Conservation (phyloP, 2,888 invertebrate genomes). For the Pseudeuparius sepicola region DNA sequence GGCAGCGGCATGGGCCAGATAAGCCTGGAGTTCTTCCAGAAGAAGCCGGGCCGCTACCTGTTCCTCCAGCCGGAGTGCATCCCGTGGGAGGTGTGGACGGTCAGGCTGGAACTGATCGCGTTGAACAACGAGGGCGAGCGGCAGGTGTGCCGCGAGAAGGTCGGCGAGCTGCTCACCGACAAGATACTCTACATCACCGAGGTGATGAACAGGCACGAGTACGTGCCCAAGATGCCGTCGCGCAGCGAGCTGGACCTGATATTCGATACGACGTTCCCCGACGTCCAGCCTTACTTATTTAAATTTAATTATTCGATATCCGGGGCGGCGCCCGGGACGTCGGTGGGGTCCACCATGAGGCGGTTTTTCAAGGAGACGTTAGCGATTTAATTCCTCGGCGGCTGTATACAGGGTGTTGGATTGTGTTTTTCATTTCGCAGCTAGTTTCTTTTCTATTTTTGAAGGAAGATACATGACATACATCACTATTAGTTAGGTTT, state of each 20-base stretch:
- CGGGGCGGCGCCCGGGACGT: conserved; percentile 60
- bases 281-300: conserved; percentile 95
- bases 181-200: conserved; percentile 92
- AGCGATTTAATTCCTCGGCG: conserved; percentile 49
- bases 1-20: conserved; percentile 71
- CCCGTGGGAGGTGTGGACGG: conserved; percentile 98
- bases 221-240: conserved; percentile 91
- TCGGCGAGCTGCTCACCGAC: conserved; percentile 80
- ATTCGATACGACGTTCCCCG: conserved; percentile 86
- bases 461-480: too few relatives aligned
- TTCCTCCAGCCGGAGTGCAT: conserved; percentile 78
- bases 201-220: conserved; percentile 91
- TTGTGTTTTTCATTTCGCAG: too few relatives aligned
- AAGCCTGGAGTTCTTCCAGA: conserved; percentile 90
- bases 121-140: conserved; percentile 80
- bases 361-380: conserved; percentile 83
- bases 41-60: conserved; percentile 80
- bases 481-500: too few relatives aligned
- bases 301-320: conserved; percentile 78
- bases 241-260: conserved; percentile 86
- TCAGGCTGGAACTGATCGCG: conserved; percentile 80
- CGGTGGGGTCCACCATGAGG: conserved; percentile 81
- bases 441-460: too few relatives aligned
- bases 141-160: conserved; percentile 77
- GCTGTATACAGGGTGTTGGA: too few relatives aligned